These are phyloP conservation scores for Avahi laniger DNA, from an alignment of 2,797 vertebrate genomes.

Conservation along the genomic window DNA sequence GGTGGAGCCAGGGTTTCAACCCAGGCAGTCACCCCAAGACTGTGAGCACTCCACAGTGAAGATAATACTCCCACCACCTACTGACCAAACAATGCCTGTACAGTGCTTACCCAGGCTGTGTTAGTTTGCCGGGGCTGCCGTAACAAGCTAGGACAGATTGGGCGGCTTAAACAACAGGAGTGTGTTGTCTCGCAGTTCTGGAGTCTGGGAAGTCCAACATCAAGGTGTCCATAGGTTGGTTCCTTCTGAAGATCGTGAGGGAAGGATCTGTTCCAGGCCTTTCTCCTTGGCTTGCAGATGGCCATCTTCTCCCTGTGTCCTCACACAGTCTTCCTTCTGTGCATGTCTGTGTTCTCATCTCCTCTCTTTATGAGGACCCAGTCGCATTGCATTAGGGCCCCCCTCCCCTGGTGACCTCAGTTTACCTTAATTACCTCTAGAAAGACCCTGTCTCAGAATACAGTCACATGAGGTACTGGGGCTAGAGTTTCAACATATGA, in stretches of 20 bases:
- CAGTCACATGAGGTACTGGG: not conserved
- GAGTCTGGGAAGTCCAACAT: not conserved
- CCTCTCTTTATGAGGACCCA: not conserved
- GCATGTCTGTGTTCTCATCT: not conserved
- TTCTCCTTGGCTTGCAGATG: not conserved
- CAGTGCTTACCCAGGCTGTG: not conserved
- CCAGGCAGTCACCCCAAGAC: not conserved
- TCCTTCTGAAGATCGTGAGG: not conserved
- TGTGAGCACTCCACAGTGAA: not conserved
- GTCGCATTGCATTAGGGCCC: not conserved
- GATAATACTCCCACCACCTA: not conserved
- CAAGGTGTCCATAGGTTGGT: not conserved
- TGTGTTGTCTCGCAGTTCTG: not conserved
- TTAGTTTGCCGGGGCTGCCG: not conserved
- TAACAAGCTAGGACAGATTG: not conserved
- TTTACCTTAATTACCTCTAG: not conserved
- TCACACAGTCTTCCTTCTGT: not conserved
- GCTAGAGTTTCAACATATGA: not conserved
- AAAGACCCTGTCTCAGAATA: not conserved
- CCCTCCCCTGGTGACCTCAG: not conserved
- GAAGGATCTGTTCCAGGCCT: not conserved
- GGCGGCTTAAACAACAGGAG: not conserved
- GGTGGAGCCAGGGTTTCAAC: not conserved
- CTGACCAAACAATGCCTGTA: not conserved
- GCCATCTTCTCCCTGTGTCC: not conserved